Base-by-base conservation (phyloP, 1,140 invertebrate genomes). In the Pararge aegeria region DNA sequence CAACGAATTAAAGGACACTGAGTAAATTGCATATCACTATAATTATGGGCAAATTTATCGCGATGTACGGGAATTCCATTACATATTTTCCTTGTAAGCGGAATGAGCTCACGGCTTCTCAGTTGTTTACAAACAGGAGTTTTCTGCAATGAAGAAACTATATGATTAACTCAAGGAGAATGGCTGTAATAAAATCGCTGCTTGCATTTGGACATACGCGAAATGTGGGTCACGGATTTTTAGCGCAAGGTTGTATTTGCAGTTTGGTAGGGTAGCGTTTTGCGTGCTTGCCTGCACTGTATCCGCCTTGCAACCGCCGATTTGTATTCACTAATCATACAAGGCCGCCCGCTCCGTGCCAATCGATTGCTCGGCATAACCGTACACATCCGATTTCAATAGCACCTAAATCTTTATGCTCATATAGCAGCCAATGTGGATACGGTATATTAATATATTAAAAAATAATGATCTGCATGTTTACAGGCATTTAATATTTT, bases 141-240 rank as follows among this genome's bases (percentile, higher is more conserved):
- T 42, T 29, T 48, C 30, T 49, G 20, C 52, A 55, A 55, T 49
- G 50, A 58, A 50, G 30, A 34, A 51, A 52, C 51, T 12, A 51
- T 42, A 61, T 50, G 19, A 34, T 21, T 29, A 51, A 54, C 18
- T 50, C 37, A 54, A 85, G 72, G 78, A 83, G 68, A 83, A 78
- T 73, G 63, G 55, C 62, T 71, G 16, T 66, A 80, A 81, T 85
- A 86, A 84, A 82, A 80, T 77, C 70, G 70, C 44, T 75, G 64
- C 55, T 69, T 79, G 77, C 83, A 83, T 84, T 84, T 87, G 80
- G 79, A 75, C 73, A 69, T 75, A 62, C 56, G 58, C 66, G 62
- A 62, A 85, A 89, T 83, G 86, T 88, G 67, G 85, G 85, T 87
- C 85, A 80, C 68, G 77, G 75, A 81, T 70, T 87, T 87, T 87